phyloP scores from a whole-genome alignment of 2,888 invertebrate genomes.

The Pinctada fucata region DNA sequence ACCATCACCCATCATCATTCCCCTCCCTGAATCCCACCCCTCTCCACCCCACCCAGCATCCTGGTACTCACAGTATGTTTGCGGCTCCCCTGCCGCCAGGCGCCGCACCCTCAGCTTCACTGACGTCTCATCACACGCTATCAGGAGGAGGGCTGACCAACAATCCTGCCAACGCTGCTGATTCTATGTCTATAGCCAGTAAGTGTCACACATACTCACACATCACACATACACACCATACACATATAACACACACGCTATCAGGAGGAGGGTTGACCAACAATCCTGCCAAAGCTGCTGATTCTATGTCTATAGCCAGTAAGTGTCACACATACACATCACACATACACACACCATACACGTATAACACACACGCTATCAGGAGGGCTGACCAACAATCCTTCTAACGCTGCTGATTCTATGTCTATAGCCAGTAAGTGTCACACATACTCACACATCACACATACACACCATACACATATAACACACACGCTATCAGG shows the following conservation, averaged over 20 bases:
- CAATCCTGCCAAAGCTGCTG: conserved; percentile 31
- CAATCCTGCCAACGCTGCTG: conserved; percentile 31
- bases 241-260: background rate
- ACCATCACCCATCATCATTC: conserved; percentile 44
- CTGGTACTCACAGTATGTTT: conserved; percentile 60
- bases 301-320: conserved; percentile 43
- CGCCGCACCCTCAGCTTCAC: conserved; percentile 47
- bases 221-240: background rate
- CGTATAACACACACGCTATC: conserved; percentile 8
- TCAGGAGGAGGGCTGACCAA: conserved; percentile 26
- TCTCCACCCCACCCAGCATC: conserved; percentile 43
- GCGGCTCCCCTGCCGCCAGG: conserved; percentile 66
- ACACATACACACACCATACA: too few relatives aligned
- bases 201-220: conserved; percentile 11
- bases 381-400: conserved; percentile 27
- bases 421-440: conserved; percentile 43
- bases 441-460: too few relatives aligned
- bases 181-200: conserved; percentile 43
- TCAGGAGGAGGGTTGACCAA: conserved; percentile 26
- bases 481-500: conserved; percentile 16
- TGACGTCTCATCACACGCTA: conserved; percentile 43
- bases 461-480: background rate
- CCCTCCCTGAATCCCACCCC: conserved; percentile 42
- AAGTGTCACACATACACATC: conserved; percentile 18
- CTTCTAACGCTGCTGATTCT: conserved; percentile 35